Percentiles rank a stretch among this genome's conserved stretches.
Evolutionary conservation across 2,888 invertebrate genomes (phyloP).

Genomic region (Monopis laevigella): DNA sequence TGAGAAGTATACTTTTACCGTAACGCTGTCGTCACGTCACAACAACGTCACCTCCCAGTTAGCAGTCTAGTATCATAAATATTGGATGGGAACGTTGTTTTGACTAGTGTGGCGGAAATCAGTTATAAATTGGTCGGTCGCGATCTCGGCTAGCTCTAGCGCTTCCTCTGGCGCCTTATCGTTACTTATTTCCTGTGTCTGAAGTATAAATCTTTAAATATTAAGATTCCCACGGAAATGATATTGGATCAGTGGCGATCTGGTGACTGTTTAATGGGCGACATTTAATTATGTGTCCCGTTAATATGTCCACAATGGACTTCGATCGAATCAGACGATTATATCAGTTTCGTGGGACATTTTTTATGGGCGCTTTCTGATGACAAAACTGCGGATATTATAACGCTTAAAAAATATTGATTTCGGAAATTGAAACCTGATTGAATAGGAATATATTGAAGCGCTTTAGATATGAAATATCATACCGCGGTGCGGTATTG

Average conservation of each 20-base stretch:
- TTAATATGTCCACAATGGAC: slow-evolving; percentile 1
- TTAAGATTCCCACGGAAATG: slow-evolving; percentile 10
- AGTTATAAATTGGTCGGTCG: slow-evolving; percentile 9
- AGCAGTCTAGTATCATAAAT: not conserved
- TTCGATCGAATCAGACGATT: not conserved
- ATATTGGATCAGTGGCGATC: slow-evolving; percentile 7
- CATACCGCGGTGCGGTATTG: slow-evolving; percentile 11
- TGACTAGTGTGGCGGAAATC: slow-evolving; percentile 15
- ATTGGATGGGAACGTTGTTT: no score
- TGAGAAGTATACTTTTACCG: slow-evolving; percentile 12
- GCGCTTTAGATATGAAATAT: no score
- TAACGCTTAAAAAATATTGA: not conserved
- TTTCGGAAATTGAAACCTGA: slow-evolving; percentile 1
- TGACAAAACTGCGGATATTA: no score
- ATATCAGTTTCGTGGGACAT: not conserved
- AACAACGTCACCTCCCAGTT: slow-evolving; percentile 7
- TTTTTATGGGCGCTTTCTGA: slow-evolving; percentile 2
- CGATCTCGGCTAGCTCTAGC: not conserved
- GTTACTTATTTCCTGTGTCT: slow-evolving; percentile 12
- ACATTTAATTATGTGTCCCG: slow-evolving; percentile 1
- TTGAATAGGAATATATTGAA: no score
- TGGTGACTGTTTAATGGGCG: not conserved
- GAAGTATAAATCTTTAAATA: slow-evolving; percentile 5
- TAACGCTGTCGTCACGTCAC: not conserved
- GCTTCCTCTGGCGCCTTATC: slow-evolving; percentile 12